A percentile compares a stretch with the other conserved stretches of the same genome.
Evolutionary conservation across 2,797 vertebrate genomes (phyloP).

Genomic region (Esox masquinongy): DNA sequence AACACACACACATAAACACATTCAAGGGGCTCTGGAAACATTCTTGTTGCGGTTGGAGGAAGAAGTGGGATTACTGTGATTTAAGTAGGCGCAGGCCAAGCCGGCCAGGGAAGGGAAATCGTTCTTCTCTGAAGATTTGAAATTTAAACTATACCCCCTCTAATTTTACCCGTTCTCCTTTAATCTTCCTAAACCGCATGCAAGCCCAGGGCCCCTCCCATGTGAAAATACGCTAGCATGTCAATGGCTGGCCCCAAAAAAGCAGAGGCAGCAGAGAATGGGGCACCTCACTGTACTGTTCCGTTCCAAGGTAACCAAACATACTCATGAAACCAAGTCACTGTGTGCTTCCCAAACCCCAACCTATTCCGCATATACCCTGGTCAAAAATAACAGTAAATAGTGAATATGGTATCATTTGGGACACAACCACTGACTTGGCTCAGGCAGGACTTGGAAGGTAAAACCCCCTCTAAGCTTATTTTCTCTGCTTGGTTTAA

Average conservation of each 20-base stretch:
- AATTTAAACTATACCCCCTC: slow-evolving; percentile 49
- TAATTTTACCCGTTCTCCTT: slow-evolving; percentile 24
- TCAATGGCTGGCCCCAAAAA: slow-evolving; percentile 48
- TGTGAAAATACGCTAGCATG: slow-evolving; percentile 41
- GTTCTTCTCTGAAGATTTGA: slow-evolving; percentile 52
- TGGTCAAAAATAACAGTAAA: background rate
- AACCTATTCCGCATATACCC: background rate
- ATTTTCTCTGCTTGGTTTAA: background rate
- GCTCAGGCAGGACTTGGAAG: background rate
- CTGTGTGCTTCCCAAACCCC: background rate
- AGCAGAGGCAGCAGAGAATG: slow-evolving; percentile 9
- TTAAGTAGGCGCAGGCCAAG: slow-evolving; percentile 43
- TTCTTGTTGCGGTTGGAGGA: slow-evolving; percentile 44
- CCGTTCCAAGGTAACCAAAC: background rate
- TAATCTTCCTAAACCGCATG: slow-evolving; percentile 55
- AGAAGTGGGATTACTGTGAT: slow-evolving; percentile 60
- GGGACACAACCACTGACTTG: background rate
- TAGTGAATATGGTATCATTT: background rate
- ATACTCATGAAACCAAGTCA: slow-evolving; percentile 8
- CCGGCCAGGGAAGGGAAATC: slow-evolving; percentile 13
- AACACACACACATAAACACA: slow-evolving; percentile 15
- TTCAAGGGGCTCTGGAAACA: slow-evolving; percentile 56
- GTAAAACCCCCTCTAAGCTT: slow-evolving; percentile 8
- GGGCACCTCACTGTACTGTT: slow-evolving; percentile 6
- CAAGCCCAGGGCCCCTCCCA: background rate